Evolutionary conservation across 2,113 vertebrate genomes (phyloP).

Genomic region (Sebastes fasciatus): DNA sequence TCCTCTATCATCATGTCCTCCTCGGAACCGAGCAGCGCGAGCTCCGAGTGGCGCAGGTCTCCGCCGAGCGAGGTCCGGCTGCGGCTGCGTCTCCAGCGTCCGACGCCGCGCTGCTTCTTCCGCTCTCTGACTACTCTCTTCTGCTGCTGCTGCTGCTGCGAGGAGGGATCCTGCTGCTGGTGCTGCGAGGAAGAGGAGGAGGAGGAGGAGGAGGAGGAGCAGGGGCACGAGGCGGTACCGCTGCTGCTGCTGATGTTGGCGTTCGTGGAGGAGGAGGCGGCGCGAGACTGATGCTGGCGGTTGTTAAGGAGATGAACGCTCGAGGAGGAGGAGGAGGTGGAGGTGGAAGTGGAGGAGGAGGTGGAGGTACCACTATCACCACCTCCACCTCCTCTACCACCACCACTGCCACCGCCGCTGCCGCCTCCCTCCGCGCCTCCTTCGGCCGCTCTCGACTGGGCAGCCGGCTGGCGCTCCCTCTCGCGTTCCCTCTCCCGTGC

Average conservation of each 20-base stretch:
- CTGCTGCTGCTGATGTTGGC: slow-evolving; percentile 82
- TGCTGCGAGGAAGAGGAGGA: slow-evolving; percentile 69
- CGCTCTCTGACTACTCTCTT: slow-evolving; percentile 82
- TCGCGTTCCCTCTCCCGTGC: slow-evolving; percentile 92
- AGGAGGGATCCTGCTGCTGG: slow-evolving; percentile 72
- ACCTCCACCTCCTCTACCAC: slow-evolving; percentile 62
- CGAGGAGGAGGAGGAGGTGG: slow-evolving; percentile 60
- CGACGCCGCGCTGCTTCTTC: slow-evolving; percentile 84
- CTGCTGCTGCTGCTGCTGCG: slow-evolving; percentile 69
- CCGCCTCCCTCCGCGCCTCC: slow-evolving; percentile 78
- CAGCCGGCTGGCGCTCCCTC: slow-evolving; percentile 79
- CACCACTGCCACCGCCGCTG: not conserved
- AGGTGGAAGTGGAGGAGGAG: not conserved
- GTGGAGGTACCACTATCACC: too few species aligned
- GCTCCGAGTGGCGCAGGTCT: slow-evolving; percentile 92
- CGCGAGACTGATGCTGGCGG: slow-evolving; percentile 87
- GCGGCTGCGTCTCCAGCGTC: slow-evolving; percentile 83
- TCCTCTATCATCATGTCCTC: slow-evolving; percentile 94
- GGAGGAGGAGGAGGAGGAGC: slow-evolving; percentile 80
- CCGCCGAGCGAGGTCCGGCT: slow-evolving; percentile 82
- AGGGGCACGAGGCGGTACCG: slow-evolving; percentile 81
- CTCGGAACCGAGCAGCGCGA: slow-evolving; percentile 95
- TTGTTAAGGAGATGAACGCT: slow-evolving; percentile 84
- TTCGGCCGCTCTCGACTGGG: slow-evolving; percentile 81
- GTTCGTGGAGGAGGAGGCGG: slow-evolving; percentile 83